Evolutionary conservation across 2,888 invertebrate species (phyloP), one percentile per base, ranked within the genome.

Genomic region (Drosophila tripunctata): DNA sequence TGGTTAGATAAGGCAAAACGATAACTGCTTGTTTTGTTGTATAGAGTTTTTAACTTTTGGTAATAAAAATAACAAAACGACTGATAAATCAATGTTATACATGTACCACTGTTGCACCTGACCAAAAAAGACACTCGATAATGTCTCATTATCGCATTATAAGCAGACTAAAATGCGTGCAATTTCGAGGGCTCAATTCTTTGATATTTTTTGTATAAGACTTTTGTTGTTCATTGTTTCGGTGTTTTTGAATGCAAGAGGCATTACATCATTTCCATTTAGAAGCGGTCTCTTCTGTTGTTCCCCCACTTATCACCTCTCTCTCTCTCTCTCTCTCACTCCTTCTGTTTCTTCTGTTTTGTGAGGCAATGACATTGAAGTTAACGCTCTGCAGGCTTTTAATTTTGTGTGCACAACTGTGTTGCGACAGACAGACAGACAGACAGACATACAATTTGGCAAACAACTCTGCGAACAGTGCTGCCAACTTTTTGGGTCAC

Each of bases 221-320:
- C 33, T 17, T n/a, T 50, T 24, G 22, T 54, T 41, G n/a, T 36
- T 22, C 44, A 68, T 77, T 72, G 77, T 78, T 73, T 36, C 15
- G 41, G 47, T n/a, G n/a, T n/a, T n/a, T 61, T 58, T 56, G 45
- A 67, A 52, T 67, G 76, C 70, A 76, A 57, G n/a, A n/a, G n/a
- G 63, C 31, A 78, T 78, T 78, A 78, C 78, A 80, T 78, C 80
- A 78, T 64, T 69, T 51, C 61, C 73, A 78, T 72, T n/a, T 67
- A 73, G 65, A 62, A 62, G 63, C 38, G 10, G 8, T 22, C 17
- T 15, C 10, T 15, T 10, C 47, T 33, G 8, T 27, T 27, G 10
- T 27, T 27, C 27, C 22, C 22, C 22, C n/a, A n/a, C n/a, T n/a
- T n/a, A n/a, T n/a, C n/a, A n/a, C 4, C 22, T 22, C 22, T 8